Evolutionary conservation across 2,888 invertebrate species (phyloP).

Genomic region (Temnothorax unifasciatus): DNA sequence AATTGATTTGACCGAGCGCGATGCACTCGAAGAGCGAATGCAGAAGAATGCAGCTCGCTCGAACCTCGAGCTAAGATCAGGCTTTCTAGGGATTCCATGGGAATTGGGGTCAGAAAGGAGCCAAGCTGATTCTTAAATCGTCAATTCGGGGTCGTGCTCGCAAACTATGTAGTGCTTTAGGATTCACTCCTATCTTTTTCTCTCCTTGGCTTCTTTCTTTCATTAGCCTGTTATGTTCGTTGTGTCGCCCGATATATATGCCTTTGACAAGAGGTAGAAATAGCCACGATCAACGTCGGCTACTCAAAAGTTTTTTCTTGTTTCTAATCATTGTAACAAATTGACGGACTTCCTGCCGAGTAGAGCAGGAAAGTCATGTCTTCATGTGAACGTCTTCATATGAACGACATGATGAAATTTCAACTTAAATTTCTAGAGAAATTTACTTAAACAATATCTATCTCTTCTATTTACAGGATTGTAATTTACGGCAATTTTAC

Average conservation of each 20-base stretch:
- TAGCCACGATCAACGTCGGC: constrained; percentile 58
- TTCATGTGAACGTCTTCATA: neutral
- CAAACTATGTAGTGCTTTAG: constrained; percentile 25
- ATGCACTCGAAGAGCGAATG: neutral
- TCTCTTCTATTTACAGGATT: neutral
- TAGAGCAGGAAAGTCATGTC: neutral
- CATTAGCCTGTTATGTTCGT: neutral
- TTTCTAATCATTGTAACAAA: neutral
- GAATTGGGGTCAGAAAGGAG: constrained; percentile 36
- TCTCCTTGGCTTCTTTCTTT: constrained; percentile 11
- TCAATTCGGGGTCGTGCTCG: constrained; percentile 33
- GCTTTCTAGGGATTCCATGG: constrained; percentile 25
- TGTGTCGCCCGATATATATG: constrained; percentile 34
- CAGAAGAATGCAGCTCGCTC: constrained; percentile 5
- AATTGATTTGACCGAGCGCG: neutral
- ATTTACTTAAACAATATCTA: neutral
- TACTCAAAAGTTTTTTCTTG: constrained; percentile 48
- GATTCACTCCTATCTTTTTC: constrained; percentile 19
- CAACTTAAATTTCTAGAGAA: neutral
- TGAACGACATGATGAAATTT: neutral
- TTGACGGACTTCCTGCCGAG: neutral
- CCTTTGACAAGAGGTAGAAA: constrained; percentile 71
- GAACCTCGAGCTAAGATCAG: constrained; percentile 20
- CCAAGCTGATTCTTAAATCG: constrained; percentile 54
- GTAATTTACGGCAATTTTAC: neutral